Percentiles rank a stretch among this genome's conserved stretches.
phyloP scores from a whole-genome alignment of 2,113 vertebrate species.

The Grantiella picta region DNA sequence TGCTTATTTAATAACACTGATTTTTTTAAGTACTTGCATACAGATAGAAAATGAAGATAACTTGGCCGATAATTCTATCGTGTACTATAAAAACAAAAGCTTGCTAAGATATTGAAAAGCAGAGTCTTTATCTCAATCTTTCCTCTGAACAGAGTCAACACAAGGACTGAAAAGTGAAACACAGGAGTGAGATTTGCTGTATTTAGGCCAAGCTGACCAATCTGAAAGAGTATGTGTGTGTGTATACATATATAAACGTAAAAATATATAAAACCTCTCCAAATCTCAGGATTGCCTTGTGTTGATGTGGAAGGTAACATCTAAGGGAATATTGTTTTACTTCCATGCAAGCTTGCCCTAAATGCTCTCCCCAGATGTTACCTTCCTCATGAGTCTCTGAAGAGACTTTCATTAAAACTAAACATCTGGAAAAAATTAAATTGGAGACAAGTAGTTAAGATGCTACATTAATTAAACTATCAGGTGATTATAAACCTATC shows the following conservation, averaged over 20 bases:
- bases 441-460: not conserved
- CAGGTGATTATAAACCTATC: not conserved
- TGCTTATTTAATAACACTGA: not conserved
- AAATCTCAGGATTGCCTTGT: not conserved
- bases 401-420: not conserved
- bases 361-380: conserved; percentile 10
- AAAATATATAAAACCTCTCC: not conserved
- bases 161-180: not conserved
- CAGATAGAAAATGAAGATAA: not conserved
- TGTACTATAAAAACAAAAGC: not conserved
- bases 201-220: not conserved
- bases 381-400: not conserved
- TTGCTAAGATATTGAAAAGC: not conserved
- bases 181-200: not conserved
- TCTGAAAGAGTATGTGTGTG: not conserved
- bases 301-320: not conserved
- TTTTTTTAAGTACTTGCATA: not conserved
- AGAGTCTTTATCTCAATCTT: not conserved
- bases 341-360: not conserved
- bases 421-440: conserved; percentile 40
- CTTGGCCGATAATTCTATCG: not conserved
- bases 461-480: conserved; percentile 28
- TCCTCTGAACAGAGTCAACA: not conserved
- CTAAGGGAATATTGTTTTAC: not conserved
- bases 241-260: not conserved